Conservation (phyloP, 2,113 vertebrate species). For the Carlito syrichta region DNA sequence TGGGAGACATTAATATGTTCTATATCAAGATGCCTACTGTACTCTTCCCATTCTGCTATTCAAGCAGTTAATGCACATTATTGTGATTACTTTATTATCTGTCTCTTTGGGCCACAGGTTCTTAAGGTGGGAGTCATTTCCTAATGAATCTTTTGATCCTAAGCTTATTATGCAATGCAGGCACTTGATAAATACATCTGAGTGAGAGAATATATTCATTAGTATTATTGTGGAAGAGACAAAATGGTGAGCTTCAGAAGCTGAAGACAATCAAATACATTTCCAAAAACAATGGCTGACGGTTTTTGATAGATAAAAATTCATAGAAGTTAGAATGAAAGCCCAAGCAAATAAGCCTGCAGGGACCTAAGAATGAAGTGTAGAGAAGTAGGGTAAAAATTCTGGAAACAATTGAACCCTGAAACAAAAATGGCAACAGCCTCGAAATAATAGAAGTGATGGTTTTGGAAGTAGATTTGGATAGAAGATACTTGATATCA, state of each 20-base stretch:
- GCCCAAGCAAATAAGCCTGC: background rate
- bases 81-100: background rate
- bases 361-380: background rate
- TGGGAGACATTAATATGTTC: background rate
- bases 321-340: background rate
- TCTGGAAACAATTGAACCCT: background rate
- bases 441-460: background rate
- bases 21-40: background rate
- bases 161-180: background rate
- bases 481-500: background rate
- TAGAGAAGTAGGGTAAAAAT: background rate
- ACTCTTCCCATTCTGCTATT: background rate
- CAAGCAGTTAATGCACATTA: slow-evolving; percentile 14
- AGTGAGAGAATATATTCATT: background rate
- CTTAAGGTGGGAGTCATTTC: background rate
- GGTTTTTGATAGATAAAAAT: background rate
- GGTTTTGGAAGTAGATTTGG: background rate
- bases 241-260: background rate
- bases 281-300: background rate
- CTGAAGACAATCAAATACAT: background rate
- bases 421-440: background rate
- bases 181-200: background rate
- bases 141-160: slow-evolving; percentile 28
- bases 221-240: background rate
- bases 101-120: background rate